phyloP scores from a whole-genome alignment of 2,888 invertebrate genomes.

The Phasia obesa region DNA sequence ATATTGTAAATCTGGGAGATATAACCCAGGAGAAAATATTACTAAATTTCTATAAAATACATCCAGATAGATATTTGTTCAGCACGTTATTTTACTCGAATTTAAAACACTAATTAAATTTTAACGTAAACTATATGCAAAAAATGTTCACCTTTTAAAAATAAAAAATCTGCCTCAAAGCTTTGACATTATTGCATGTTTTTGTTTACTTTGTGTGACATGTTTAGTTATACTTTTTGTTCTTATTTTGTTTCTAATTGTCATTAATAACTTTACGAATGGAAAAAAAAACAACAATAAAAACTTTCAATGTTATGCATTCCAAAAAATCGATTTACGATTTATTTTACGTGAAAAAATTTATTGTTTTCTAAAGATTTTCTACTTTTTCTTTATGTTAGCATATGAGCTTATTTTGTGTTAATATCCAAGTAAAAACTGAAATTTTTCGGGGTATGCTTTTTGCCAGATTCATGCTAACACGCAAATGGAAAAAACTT shows the following conservation, averaged over 20 bases:
- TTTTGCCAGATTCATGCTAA: conserved; percentile 49
- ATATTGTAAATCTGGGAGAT: no score
- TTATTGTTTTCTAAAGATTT: conserved; percentile 24
- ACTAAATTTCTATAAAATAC: no score
- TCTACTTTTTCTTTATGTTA: neutral
- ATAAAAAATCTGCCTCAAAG: conserved; percentile 3
- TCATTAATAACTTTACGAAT: conserved; percentile 1
- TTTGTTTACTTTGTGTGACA: conserved; percentile 42
- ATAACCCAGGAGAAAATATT: no score
- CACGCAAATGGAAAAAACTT: conserved; percentile 26
- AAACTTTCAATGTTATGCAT: conserved; percentile 40
- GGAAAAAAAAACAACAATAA: neutral
- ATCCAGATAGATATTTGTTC: no score
- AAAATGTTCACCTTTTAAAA: neutral
- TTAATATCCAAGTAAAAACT: neutral
- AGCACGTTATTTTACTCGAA: no score
- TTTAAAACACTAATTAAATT: no score
- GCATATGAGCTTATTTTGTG: conserved; percentile 18
- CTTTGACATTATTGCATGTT: conserved; percentile 19
- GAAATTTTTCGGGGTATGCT: neutral
- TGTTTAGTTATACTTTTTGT: conserved; percentile 52
- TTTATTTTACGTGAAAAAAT: neutral
- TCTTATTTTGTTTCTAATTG: conserved; percentile 16
- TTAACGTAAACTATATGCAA: no score
- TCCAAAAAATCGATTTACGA: conserved; percentile 4